These are phyloP conservation scores for Liodrosophila aerea DNA, from an alignment of 2,888 invertebrate species.

Conservation along the genomic window DNA sequence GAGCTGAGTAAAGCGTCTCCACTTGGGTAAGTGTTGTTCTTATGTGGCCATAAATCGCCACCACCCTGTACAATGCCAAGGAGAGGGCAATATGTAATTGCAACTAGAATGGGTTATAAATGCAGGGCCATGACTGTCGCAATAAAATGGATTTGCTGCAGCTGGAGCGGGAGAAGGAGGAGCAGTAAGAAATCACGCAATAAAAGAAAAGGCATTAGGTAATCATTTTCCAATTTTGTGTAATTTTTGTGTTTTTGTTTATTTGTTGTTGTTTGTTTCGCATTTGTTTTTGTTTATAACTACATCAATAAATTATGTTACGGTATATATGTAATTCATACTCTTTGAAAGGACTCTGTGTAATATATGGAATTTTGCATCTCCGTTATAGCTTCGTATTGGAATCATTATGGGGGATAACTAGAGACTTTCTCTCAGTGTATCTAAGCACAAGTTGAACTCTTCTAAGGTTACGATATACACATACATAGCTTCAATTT, in stretches of 20 bases:
- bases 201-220: constrained; percentile 45
- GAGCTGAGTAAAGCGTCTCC: constrained; percentile 29
- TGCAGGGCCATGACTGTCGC: constrained; percentile 44
- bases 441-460: constrained; percentile 43
- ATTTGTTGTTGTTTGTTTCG: constrained; percentile 19
- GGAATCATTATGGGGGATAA: constrained; percentile 53
- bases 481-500: background rate
- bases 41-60: constrained; percentile 66
- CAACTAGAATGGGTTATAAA: constrained; percentile 55
- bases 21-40: constrained; percentile 58
- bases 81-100: constrained; percentile 34
- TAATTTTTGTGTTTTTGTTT: constrained; percentile 52
- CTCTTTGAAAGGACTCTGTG: constrained; percentile 55
- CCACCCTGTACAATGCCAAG: constrained; percentile 22
- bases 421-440: constrained; percentile 2
- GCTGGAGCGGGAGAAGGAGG: background rate
- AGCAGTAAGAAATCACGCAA: background rate
- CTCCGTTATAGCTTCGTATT: constrained; percentile 16
- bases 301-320: constrained; percentile 77
- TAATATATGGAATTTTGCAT: constrained; percentile 22
- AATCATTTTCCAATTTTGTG: constrained; percentile 72
- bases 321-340: constrained; percentile 58
- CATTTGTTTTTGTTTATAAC: constrained; percentile 69
- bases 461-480: constrained; percentile 22
- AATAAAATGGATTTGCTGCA: background rate